Conservation (phyloP, 2,888 invertebrate genomes). For the Tachina fera region DNA sequence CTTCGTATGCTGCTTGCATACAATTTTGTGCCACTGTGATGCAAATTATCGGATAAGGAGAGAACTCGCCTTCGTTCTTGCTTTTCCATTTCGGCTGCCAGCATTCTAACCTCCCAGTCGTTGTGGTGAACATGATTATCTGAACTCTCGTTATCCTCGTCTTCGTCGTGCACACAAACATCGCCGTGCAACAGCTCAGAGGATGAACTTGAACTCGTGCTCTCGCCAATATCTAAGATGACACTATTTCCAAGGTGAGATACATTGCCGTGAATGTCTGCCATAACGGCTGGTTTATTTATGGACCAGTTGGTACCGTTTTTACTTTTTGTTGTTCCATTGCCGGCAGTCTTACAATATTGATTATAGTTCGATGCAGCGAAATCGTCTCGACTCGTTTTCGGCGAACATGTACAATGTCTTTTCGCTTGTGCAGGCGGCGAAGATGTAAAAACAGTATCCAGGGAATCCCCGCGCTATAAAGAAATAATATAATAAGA, state of each 20-base stretch:
- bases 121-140: constrained; percentile 81
- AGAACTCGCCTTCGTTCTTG: constrained; percentile 83
- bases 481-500: constrained; percentile 8
- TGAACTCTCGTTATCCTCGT: constrained; percentile 72
- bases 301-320: constrained; percentile 47
- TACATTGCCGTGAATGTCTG: constrained; percentile 83
- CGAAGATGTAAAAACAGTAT: constrained; percentile 87
- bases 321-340: constrained; percentile 56
- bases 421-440: constrained; percentile 82
- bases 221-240: constrained; percentile 81
- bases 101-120: constrained; percentile 91
- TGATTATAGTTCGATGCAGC: constrained; percentile 72
- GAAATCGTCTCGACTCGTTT: constrained; percentile 74
- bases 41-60: constrained; percentile 78
- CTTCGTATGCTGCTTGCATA: constrained; percentile 77
- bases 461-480: constrained; percentile 87
- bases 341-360: constrained; percentile 63
- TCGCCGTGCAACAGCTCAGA: constrained; percentile 80
- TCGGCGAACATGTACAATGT: constrained; percentile 77
- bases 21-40: constrained; percentile 75
- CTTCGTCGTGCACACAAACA: constrained; percentile 75
- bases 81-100: constrained; percentile 89
- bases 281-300: constrained; percentile 75
- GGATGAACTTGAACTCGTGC: constrained; percentile 79
- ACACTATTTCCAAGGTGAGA: constrained; percentile 82